Evolutionary conservation across 2,888 invertebrate species (phyloP).

Genomic region (Xestia sexstrigata): DNA sequence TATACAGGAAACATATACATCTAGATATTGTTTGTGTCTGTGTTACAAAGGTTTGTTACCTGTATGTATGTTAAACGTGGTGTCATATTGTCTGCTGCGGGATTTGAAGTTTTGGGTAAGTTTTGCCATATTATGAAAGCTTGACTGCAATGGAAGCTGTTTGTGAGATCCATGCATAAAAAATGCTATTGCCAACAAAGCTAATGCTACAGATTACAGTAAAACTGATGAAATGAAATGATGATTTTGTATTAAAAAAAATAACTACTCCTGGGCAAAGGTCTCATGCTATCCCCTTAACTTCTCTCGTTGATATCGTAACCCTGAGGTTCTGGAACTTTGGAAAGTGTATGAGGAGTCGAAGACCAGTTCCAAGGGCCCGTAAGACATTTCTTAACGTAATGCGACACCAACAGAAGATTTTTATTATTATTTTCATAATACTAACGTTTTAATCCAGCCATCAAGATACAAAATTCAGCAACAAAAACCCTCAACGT

Average conservation of each 20-base stretch:
- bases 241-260: background rate
- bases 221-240: background rate
- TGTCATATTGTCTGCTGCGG: conserved; percentile 19
- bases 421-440: background rate
- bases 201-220: background rate
- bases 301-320: background rate
- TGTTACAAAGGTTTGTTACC: conserved; percentile 17
- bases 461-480: background rate
- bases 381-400: background rate
- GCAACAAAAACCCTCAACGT: background rate
- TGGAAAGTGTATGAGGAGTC: background rate
- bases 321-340: background rate
- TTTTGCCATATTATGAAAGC: background rate
- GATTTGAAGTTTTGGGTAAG: conserved; percentile 20
- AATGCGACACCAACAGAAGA: background rate
- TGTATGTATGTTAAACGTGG: conserved; percentile 42
- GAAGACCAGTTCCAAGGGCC: background rate
- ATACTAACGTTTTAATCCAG: background rate
- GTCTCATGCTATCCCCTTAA: background rate
- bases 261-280: background rate
- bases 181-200: too few relatives aligned
- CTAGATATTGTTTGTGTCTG: conserved; percentile 43
- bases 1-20: conserved; percentile 54
- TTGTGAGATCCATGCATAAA: background rate
- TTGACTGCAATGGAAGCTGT: background rate